A percentile compares a stretch with the other conserved stretches of the same genome.
Conservation (phyloP, 2,888 invertebrate species). For the Choreutis nemorana region DNA sequence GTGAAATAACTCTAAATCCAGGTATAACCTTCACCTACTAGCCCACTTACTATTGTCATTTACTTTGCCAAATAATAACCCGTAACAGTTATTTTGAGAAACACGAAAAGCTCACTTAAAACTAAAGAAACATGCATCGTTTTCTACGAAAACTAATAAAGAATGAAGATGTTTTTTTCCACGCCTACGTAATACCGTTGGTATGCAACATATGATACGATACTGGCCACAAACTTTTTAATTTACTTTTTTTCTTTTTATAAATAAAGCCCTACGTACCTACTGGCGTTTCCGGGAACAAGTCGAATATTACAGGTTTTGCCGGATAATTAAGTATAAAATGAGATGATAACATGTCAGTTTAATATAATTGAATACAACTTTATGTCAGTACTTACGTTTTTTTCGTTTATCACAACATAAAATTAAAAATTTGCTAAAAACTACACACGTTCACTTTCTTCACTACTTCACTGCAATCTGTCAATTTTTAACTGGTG, state of each 20-base stretch:
- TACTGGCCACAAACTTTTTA: constrained; percentile 40
- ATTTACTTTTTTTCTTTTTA: constrained; percentile 40
- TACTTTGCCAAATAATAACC: constrained; percentile 32
- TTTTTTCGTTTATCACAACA: constrained; percentile 41
- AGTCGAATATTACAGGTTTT: too few relatives aligned
- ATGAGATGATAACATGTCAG: too few relatives aligned
- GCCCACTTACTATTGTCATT: constrained; percentile 36
- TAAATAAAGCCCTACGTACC: constrained; percentile 33
- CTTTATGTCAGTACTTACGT: constrained; percentile 53
- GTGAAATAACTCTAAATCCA: constrained; percentile 40
- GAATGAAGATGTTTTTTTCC: constrained; percentile 11
- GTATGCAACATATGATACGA: constrained; percentile 57
- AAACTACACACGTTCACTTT: constrained; percentile 56
- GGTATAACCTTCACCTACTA: constrained; percentile 59
- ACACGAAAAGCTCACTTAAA: constrained; percentile 18
- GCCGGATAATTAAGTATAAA: too few relatives aligned
- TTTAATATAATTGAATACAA: too few relatives aligned
- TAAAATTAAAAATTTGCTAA: constrained; percentile 35
- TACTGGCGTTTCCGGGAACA: constrained; percentile 43
- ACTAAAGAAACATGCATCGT: constrained; percentile 11
- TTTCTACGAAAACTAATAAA: background rate
- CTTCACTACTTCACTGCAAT: constrained; percentile 46
- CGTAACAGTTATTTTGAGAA: constrained; percentile 41
- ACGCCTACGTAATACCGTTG: constrained; percentile 43
- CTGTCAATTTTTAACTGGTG: constrained; percentile 44